phyloP scores from a whole-genome alignment of 2,797 vertebrate species.

The Buphagus erythrorhynchus region DNA sequence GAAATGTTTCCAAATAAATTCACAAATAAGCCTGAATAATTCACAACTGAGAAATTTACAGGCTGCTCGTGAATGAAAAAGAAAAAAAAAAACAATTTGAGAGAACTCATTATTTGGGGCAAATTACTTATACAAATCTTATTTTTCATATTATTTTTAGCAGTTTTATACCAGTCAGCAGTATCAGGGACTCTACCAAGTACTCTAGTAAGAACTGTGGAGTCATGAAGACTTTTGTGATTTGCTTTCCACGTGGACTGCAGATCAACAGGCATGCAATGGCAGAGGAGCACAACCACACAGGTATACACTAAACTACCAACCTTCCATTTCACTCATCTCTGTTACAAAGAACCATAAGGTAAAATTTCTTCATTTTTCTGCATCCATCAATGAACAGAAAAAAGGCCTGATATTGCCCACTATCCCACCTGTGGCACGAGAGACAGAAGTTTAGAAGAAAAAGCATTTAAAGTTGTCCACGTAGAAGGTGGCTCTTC shows the following conservation, averaged over 20 bases:
- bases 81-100: background rate
- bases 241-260: background rate
- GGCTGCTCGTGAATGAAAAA: background rate
- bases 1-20: constrained; percentile 17
- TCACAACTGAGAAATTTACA: background rate
- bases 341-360: background rate
- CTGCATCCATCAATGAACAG: background rate
- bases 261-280: background rate
- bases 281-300: background rate
- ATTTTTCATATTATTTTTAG: background rate
- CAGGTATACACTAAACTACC: background rate
- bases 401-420: background rate
- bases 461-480: background rate
- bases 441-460: rapidly evolving
- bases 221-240: background rate
- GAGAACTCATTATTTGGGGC: background rate
- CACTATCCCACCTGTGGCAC: background rate
- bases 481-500: background rate
- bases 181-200: background rate
- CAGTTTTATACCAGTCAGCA: background rate
- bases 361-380: background rate
- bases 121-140: constrained; percentile 22
- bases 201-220: background rate
- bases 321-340: background rate
- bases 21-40: constrained; percentile 35